Percentiles rank a stretch among this genome's conserved stretches.
phyloP scores from a whole-genome alignment of 1,140 invertebrate species.

The Drosophila parabipectinata region DNA sequence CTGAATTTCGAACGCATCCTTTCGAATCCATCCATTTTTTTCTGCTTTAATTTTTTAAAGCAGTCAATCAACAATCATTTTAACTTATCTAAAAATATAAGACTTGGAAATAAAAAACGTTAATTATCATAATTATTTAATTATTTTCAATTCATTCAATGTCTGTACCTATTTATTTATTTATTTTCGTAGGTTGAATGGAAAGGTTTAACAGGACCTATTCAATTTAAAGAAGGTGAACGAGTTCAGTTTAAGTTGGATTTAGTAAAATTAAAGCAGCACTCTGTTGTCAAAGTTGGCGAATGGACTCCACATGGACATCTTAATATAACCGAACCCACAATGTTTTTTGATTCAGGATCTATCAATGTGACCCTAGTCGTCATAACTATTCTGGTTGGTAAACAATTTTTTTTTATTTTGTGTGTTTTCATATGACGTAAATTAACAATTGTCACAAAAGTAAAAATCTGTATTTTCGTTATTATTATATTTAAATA shows the following conservation, averaged over 20 bases:
- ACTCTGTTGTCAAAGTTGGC: conserved; percentile 89
- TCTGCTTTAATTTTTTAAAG: too few relatives aligned
- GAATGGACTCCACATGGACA: conserved; percentile 91
- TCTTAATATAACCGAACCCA: conserved; percentile 92
- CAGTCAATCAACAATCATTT: too few relatives aligned
- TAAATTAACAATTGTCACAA: background rate
- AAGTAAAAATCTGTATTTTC: background rate
- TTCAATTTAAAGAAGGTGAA: conserved; percentile 94
- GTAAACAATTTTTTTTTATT: background rate
- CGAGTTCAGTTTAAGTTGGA: conserved; percentile 94
- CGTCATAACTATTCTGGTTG: conserved; percentile 79
- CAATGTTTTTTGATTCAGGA: conserved; percentile 92
- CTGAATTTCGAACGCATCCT: too few relatives aligned
- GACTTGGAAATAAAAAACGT: too few relatives aligned
- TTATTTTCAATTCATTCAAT: too few relatives aligned
- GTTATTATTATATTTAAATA: too few relatives aligned
- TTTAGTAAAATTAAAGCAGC: conserved; percentile 92
- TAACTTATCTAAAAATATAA: too few relatives aligned
- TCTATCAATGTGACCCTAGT: conserved; percentile 93
- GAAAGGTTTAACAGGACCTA: conserved; percentile 93
- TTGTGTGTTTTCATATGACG: background rate
- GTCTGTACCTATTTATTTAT: background rate
- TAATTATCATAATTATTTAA: too few relatives aligned
- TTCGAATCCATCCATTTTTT: too few relatives aligned
- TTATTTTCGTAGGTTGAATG: conserved; percentile 65